Evolutionary conservation across 2,797 vertebrate species (phyloP), one percentile per base, ranked within the genome.

Genomic region (Luscinia luscinia): DNA sequence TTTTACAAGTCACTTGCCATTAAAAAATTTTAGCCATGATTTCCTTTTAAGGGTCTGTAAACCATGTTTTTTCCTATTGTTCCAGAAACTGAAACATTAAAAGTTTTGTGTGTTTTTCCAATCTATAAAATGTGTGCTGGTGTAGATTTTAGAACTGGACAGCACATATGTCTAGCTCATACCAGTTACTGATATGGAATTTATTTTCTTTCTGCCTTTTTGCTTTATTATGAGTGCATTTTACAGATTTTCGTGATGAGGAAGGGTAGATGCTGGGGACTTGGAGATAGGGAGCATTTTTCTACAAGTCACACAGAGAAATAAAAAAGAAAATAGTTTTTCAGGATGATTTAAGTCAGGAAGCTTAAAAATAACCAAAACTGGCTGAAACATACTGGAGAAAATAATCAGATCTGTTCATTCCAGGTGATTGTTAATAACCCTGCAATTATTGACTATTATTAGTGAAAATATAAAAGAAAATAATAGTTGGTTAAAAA

Each of bases 401-500:
- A 64, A 69, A 54, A 84, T 85, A 94, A 96, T 84, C 87, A 90
- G 85, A 79, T 96, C 52, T 5, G 17, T 93, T 89, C 57, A 69
- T 93, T 82, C 87, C 49, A 87, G 88, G 84, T 67, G 57, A 80
- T 46, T 63, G 77, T 94, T 89, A 86, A 89, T 94, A 95, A 55
- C 43, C 40, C 34, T 88, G 61, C 51, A 86, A 66, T 93, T 80
- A 67, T 61, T 91, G 38, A 36, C 22, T 54, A 38, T 46, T 84
- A 46, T 70, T 49, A 55, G 68, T 73, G 64, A 94, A 92, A 94
- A 94, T 74, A 68, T 20, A 89, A 95, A 93, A 69, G 67, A 88
- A 73, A 87, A 64, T 34, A 57, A 87, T 69, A 82, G 61, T 90
- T 89, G 59, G 43, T 59, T 84, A 40, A 45, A 72, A 90, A 91